phyloP scores from a whole-genome alignment of 1,140 invertebrate genomes.

The Agraylea sexmaculata region DNA sequence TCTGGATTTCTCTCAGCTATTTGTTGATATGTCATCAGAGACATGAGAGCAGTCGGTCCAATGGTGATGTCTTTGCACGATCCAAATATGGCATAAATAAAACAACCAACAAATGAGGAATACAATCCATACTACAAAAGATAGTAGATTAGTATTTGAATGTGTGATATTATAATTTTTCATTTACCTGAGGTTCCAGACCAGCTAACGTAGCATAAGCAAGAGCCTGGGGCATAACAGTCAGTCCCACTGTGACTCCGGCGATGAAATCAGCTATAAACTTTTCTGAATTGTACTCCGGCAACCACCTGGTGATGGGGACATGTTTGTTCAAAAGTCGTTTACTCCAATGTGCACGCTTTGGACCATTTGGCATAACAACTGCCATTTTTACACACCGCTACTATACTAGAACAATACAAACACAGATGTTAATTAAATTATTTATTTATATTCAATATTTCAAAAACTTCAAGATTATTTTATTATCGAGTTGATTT shows the following conservation, averaged over 20 bases:
- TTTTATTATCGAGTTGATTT: too few relatives aligned
- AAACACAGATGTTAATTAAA: too few relatives aligned
- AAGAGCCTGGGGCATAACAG: conserved; percentile 78
- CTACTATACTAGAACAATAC: too few relatives aligned
- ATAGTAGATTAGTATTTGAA: conserved; percentile 7
- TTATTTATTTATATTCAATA: too few relatives aligned
- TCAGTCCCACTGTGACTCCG: conserved; percentile 74
- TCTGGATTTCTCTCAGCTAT: conserved; percentile 53
- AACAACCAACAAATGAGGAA: conserved; percentile 83
- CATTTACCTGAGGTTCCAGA: conserved; percentile 60
- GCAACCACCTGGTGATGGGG: conserved; percentile 48
- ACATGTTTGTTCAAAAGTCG: conserved; percentile 31
- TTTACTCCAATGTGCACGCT: conserved; percentile 28
- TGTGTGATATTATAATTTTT: neutral
- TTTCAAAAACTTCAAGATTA: too few relatives aligned
- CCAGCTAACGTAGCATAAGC: conserved; percentile 78
- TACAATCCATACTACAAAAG: conserved; percentile 76
- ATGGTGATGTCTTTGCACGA: conserved; percentile 86
- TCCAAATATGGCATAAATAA: conserved; percentile 82
- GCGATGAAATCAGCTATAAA: conserved; percentile 66
- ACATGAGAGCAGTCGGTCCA: conserved; percentile 74
- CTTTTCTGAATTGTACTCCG: conserved; percentile 58
- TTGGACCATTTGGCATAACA: too few relatives aligned
- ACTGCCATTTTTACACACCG: too few relatives aligned
- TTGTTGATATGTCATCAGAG: conserved; percentile 69